Conservation (phyloP, 30 jellyfish, hydroid and myxozoan genomes). For the Chrysaora quinquecirrha region DNA sequence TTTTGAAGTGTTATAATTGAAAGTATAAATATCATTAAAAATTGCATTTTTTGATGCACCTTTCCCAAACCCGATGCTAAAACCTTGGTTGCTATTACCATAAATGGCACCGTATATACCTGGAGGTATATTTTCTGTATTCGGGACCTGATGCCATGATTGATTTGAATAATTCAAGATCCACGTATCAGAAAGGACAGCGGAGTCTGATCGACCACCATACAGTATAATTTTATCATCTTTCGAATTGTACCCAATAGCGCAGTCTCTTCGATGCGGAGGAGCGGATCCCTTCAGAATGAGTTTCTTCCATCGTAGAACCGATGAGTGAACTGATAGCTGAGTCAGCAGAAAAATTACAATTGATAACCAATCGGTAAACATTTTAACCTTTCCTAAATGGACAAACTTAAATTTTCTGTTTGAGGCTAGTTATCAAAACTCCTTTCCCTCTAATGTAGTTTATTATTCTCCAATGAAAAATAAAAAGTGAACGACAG, state of each 20-base stretch:
- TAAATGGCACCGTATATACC: slow-evolving; percentile 33
- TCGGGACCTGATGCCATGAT: slow-evolving; percentile 37
- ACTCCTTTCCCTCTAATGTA: too few species aligned
- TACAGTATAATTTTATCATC: slow-evolving; percentile 28
- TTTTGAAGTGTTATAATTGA: slow-evolving; percentile 33
- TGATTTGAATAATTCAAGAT: slow-evolving; percentile 11
- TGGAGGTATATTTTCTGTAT: slow-evolving; percentile 53
- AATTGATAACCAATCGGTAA: too few species aligned
- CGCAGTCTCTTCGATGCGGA: slow-evolving; percentile 48
- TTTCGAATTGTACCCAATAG: slow-evolving; percentile 52
- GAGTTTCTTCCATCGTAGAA: slow-evolving; percentile 55
- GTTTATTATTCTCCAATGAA: too few species aligned
- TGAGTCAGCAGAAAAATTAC: too few species aligned
- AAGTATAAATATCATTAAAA: slow-evolving; percentile 41
- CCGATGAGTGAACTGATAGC: too few species aligned
- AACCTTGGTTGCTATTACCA: slow-evolving; percentile 21
- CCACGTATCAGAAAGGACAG: slow-evolving; percentile 67
- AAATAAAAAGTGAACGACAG: too few species aligned
- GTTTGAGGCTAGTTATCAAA: too few species aligned
- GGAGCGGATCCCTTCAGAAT: slow-evolving; percentile 46
- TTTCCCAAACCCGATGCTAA: slow-evolving; percentile 56
- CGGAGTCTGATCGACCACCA: slow-evolving; percentile 60
- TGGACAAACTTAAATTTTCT: too few species aligned
- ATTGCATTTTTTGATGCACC: neutral
- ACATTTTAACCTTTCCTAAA: too few species aligned